Evolutionary conservation across 2,888 invertebrate genomes (phyloP), one percentile per base, ranked within the genome.

Genomic region (Plutella xylostella): DNA sequence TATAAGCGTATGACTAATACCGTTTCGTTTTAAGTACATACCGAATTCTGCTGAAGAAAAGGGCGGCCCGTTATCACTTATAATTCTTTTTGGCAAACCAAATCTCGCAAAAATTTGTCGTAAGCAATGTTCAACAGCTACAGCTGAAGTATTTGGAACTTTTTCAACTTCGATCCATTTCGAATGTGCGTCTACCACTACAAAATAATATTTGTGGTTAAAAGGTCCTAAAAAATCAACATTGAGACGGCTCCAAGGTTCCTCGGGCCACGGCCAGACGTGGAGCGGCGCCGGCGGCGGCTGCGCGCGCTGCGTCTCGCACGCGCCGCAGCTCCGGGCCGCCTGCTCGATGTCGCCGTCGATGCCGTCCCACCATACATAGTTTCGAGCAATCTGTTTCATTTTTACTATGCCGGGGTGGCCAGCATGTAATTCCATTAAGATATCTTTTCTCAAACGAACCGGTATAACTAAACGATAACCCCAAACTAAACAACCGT

Each of bases 391-490:
- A 5, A 51, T 35, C 28, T 44, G 46, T 50, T 56, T 55, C 51
- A 54, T 57, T 48, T 56, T 51, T 1, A 53, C 50, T 1, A 56
- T 42, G 0, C 56, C 55, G 22, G 53, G 37, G 31, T 58, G 55
- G 1, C 52, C 51, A 6, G 43, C 48, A 22, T 53, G 50, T 1
- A 51, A 33, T 31, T 47, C 42, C 5, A 19, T 20, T 19, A 49
- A 34, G 1, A 45, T 31, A 15, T 33, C 17, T n/a, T 28, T n/a
- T 9, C 45, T 25, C 17, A 47, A 37, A 3, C 1, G 9, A 4
- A 19, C 19, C n/a, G 47, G 45, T n/a, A 49, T 30, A 12, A 49
- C 47, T 1, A 49, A 25, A n/a, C 49, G 14, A 18, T 54, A 25
- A 7, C 25, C 25, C 25, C 25, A 25, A 25, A 25, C 11, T 25